Evolutionary conservation across 2,797 vertebrate species (phyloP).

Genomic region (Rhynchotus rufescens): DNA sequence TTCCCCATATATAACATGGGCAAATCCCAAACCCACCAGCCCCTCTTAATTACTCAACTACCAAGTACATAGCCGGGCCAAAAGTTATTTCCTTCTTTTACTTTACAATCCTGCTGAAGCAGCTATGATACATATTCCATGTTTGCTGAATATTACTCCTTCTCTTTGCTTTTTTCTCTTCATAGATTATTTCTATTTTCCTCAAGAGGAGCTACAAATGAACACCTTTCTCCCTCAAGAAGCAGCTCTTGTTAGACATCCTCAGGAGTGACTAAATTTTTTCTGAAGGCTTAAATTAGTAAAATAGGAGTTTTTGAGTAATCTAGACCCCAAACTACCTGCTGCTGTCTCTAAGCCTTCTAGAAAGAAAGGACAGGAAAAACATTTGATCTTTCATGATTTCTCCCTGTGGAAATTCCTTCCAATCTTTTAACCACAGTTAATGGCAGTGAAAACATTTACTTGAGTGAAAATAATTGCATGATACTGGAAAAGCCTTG

Average conservation of each 20-base stretch:
- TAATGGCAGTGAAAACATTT: conserved; percentile 31
- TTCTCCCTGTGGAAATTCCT: conserved; percentile 34
- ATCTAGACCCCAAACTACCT: conserved; percentile 21
- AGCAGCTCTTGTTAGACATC: not conserved
- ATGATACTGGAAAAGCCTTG: conserved; percentile 18
- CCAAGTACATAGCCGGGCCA: not conserved
- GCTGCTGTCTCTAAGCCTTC: conserved; percentile 32
- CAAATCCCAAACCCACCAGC: not conserved
- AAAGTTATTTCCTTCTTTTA: not conserved
- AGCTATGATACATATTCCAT: not conserved
- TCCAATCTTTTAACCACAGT: conserved; percentile 50
- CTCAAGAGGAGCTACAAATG: not conserved
- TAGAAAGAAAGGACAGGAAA: conserved; percentile 40
- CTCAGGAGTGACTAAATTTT: not conserved
- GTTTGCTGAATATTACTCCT: not conserved
- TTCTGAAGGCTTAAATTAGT: not conserved
- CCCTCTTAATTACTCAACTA: not conserved
- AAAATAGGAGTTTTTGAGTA: conserved; percentile 12
- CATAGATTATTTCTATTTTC: not conserved
- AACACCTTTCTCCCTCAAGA: not conserved
- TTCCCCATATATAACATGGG: accelerated
- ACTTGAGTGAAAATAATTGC: conserved; percentile 35
- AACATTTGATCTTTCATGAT: conserved; percentile 48
- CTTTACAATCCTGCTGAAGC: not conserved
- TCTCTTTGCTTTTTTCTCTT: not conserved